Percentiles rank a stretch among this genome's conserved stretches.
Conservation (phyloP, 2,113 vertebrate species). For the Rhynchomys soricoides region DNA sequence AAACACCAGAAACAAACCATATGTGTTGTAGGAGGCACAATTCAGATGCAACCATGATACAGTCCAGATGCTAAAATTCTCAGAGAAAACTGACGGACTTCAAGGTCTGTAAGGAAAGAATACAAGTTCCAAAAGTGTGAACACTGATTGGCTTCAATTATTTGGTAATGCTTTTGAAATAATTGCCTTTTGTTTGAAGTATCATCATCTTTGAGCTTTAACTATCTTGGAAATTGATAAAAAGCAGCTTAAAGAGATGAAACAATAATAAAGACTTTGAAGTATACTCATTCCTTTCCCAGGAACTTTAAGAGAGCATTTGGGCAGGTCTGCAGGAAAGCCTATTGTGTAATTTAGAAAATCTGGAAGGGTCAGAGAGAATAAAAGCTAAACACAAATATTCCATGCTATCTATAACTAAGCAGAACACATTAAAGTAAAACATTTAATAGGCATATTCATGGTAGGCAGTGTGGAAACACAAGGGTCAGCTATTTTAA, state of each 20-base stretch:
- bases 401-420: background rate
- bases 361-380: background rate
- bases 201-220: slow-evolving; percentile 61
- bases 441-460: background rate
- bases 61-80: slow-evolving; percentile 74
- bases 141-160: slow-evolving; percentile 57
- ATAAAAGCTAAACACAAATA: background rate
- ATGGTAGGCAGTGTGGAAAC: background rate
- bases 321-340: background rate
- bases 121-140: slow-evolving; percentile 58
- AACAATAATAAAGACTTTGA: slow-evolving; percentile 62
- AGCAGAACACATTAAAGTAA: background rate
- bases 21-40: slow-evolving; percentile 73
- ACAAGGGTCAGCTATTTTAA: background rate
- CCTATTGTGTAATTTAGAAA: background rate
- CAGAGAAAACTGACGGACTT: slow-evolving; percentile 51
- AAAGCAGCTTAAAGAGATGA: slow-evolving; percentile 69
- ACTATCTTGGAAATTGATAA: slow-evolving; percentile 73
- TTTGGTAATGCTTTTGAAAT: slow-evolving; percentile 65
- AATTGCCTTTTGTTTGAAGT: slow-evolving; percentile 76
- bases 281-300: slow-evolving; percentile 20
- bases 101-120: slow-evolving; percentile 58
- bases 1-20: slow-evolving; percentile 78
- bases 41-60: slow-evolving; percentile 65
- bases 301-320: slow-evolving; percentile 21